These are phyloP conservation scores for Mormyrus iriodes DNA, from an alignment of 2,113 vertebrate genomes.

Conservation along the genomic window DNA sequence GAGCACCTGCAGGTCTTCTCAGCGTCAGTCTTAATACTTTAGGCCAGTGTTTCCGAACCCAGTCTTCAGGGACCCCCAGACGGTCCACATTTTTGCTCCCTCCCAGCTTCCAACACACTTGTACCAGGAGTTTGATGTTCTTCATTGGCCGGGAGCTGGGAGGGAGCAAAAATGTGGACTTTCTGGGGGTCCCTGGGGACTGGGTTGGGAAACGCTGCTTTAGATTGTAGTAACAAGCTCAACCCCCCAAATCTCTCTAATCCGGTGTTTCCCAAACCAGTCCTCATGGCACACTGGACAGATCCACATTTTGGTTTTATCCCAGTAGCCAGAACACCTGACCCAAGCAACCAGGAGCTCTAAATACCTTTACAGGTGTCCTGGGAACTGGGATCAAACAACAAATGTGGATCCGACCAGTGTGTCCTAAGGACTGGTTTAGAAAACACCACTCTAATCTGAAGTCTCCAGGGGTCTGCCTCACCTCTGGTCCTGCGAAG, in stretches of 20 bases:
- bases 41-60: background rate
- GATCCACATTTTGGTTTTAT: too few species aligned
- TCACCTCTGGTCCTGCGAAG: background rate
- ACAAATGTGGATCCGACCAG: too few species aligned
- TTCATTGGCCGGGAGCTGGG: background rate
- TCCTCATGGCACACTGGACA: too few species aligned
- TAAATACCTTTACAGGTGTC: too few species aligned
- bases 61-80: background rate
- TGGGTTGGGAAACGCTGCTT: background rate
- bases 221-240: background rate
- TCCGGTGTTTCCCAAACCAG: background rate
- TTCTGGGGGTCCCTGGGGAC: background rate
- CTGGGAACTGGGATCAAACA: too few species aligned
- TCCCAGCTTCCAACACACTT: background rate
- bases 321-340: too few species aligned
- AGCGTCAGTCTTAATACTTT: background rate
- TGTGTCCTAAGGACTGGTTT: too few species aligned
- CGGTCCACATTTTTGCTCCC: background rate
- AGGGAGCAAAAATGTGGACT: background rate
- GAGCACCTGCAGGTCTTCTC: background rate
- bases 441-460: too few species aligned
- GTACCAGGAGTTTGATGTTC: background rate
- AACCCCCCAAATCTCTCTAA: background rate
- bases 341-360: too few species aligned
- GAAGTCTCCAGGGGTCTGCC: background rate